Evolutionary conservation across 2,888 invertebrate species (phyloP), one percentile per base, ranked within the genome.

Genomic region (Nycteola revayana): DNA sequence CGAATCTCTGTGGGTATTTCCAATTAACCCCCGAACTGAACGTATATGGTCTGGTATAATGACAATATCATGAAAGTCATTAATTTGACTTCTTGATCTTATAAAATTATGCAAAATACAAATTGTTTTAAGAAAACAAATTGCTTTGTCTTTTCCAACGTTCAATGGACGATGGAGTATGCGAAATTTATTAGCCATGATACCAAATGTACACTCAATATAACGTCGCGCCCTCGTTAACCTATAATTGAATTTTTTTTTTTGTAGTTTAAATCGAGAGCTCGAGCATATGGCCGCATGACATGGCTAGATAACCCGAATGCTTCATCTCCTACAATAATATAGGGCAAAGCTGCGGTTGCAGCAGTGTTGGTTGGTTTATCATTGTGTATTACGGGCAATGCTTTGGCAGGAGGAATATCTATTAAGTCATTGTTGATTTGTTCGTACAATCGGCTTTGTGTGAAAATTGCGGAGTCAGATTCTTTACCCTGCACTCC

Each of bases 401-500:
- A 9, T 25, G 30, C 20, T 22, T 30, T 29, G 9, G 31, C 29
- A 9, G 23, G 9, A 9, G 36, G 31, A 21, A 36, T 17, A 26
- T 30, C 36, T 9, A 36, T 25, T 9, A 11, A 9, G 20, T 26
- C 25, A 26, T 36, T 36, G 24, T 36, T 7, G n/a, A 36, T 18
- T 6, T 11, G 30, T 8, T 25, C 7, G 29, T 31, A 36, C 25
- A 32, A 25, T 36, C 29, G 6, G 23, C 30, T 30, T 9, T 30
- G 24, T 17, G 22, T 10, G 7, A 28, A 34, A n/a, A 18, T 18
- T 18, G 18, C 18, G 18, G 18, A 18, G 18, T 18, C 18, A 18
- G 18, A 18, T 18, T 18, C 18, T 18, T 18, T 18, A 14, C 61
- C 66, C 40, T 60, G 49, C 42, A 40, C 58, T 28, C 66, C 62